phyloP scores from a whole-genome alignment of 2,888 invertebrate genomes.

The Rhopalosiphum nymphaeae region DNA sequence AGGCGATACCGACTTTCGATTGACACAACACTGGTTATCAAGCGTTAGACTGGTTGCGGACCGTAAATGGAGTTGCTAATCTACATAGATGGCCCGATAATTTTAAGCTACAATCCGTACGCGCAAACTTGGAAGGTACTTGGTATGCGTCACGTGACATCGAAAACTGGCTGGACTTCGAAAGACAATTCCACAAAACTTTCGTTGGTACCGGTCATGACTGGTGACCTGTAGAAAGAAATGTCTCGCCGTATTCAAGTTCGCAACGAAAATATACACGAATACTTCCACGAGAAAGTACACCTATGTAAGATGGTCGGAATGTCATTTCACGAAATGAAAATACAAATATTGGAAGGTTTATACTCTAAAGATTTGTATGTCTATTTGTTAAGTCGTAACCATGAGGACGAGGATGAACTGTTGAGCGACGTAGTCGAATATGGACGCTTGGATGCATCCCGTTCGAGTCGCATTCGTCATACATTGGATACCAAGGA shows the following conservation, averaged over 20 bases:
- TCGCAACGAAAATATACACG: background rate
- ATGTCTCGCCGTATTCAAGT: background rate
- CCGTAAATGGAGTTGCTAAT: background rate
- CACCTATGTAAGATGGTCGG: background rate
- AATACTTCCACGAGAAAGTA: slow-evolving; percentile 14
- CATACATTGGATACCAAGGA: no score
- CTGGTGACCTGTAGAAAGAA: background rate
- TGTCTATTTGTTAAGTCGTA: background rate
- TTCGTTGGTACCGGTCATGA: background rate
- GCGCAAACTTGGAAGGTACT: background rate
- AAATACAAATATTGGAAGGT: background rate
- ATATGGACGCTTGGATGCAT: background rate
- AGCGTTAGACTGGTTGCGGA: background rate
- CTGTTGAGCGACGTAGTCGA: background rate
- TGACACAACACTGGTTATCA: background rate
- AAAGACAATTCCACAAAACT: background rate
- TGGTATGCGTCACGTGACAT: background rate
- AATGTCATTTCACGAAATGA: background rate
- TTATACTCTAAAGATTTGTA: background rate
- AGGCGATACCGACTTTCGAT: background rate
- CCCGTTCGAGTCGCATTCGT: background rate
- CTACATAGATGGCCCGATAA: background rate
- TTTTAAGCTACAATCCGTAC: background rate
- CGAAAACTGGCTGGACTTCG: background rate
- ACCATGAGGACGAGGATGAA: background rate